Evolutionary conservation across 2,797 vertebrate genomes (phyloP).

Genomic region (Coilia nasus): DNA sequence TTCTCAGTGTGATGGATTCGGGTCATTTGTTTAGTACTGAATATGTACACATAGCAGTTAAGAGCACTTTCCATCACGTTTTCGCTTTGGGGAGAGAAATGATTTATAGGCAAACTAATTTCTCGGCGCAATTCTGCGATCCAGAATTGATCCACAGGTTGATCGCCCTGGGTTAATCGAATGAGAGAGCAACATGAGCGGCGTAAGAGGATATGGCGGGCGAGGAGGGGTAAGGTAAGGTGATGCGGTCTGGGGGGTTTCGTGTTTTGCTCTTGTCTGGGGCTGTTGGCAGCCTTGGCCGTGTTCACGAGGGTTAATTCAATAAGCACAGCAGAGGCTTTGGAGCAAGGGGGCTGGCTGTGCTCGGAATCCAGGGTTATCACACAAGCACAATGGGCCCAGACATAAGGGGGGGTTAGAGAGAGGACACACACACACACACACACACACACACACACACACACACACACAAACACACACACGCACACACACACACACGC

Average conservation of each 20-base stretch:
- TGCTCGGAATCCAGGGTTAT: constrained; percentile 56
- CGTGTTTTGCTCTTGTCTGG: constrained; percentile 58
- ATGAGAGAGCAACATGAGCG: constrained; percentile 66
- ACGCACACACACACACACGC: neutral
- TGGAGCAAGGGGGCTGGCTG: constrained; percentile 33
- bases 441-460: neutral
- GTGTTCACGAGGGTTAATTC: constrained; percentile 69
- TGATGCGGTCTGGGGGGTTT: neutral
- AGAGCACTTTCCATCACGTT: constrained; percentile 1
- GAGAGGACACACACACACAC: neutral
- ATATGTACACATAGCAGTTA: neutral
- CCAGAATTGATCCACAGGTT: constrained; percentile 70
- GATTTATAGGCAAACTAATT: constrained; percentile 57
- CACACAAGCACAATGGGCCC: constrained; percentile 57
- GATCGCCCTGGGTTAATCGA: constrained; percentile 71
- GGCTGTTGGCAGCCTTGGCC: constrained; percentile 62
- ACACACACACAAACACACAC: no score
- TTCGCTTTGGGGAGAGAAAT: constrained; percentile 21
- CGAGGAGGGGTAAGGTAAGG: constrained; percentile 60
- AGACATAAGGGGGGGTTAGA: neutral
- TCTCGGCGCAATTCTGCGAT: constrained; percentile 66
- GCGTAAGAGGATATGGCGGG: constrained; percentile 73
- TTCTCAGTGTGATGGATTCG: neutral
- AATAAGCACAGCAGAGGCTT: constrained; percentile 57
- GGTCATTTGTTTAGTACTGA: constrained; percentile 1